Evolutionary conservation across 1,140 invertebrate species (phyloP).

Genomic region (Potamilus streckersoni): DNA sequence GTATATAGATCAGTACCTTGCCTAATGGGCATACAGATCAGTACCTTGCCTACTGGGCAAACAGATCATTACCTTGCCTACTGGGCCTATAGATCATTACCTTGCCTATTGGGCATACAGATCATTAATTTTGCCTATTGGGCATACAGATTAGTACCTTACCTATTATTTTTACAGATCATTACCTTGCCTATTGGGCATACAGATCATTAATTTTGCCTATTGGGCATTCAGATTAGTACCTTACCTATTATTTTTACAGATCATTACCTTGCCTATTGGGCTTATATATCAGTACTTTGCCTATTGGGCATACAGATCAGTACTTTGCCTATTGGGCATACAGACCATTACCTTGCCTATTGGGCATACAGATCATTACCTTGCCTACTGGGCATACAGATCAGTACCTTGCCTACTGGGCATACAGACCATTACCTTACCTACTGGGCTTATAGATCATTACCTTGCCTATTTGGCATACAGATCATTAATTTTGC

Average conservation of each 20-base stretch:
- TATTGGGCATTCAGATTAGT: not conserved
- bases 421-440: not conserved
- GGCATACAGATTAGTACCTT: no score
- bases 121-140: no score
- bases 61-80: no score
- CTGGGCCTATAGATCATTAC: no score
- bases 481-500: not conserved
- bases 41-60: no score
- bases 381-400: not conserved
- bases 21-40: no score
- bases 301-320: not conserved
- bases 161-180: no score
- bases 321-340: not conserved
- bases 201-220: not conserved
- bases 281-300: not conserved
- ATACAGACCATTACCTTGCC: not conserved
- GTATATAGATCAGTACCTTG: conserved; percentile 63
- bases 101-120: no score
- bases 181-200: no score
- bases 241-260: no score
- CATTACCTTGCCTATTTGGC: not conserved
- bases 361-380: not conserved
- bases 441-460: not conserved
- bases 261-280: not conserved
- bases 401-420: not conserved